Conservation (phyloP, 2,888 invertebrate genomes). For the Teleiodes luculella region DNA sequence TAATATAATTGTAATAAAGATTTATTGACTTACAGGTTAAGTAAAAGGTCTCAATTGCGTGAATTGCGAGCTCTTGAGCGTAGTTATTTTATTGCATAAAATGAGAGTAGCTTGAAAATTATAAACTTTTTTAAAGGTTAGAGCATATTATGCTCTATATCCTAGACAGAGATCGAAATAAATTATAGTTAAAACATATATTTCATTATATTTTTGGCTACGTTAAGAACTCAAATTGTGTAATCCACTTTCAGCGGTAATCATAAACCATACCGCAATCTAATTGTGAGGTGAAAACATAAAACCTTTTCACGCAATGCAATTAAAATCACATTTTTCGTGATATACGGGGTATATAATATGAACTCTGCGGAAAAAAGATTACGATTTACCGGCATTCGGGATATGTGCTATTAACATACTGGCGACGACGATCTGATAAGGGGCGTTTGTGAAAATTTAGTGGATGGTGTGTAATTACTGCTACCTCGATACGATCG, state of each 20-base stretch:
- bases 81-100: no score
- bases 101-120: no score
- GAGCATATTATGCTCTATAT: no score
- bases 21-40: no score
- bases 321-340: conserved; percentile 32
- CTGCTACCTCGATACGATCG: conserved; percentile 54
- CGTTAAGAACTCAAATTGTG: no score
- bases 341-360: conserved; percentile 25
- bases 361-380: conserved; percentile 35
- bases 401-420: conserved; percentile 68
- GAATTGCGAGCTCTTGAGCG: no score
- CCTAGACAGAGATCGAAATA: no score
- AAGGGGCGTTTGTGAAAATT: conserved; percentile 67
- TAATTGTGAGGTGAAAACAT: conserved; percentile 35
- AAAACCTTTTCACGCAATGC: conserved; percentile 38
- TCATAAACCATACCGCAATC: conserved; percentile 23
- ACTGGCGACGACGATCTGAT: conserved; percentile 61
- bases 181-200: no score
- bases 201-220: no score
- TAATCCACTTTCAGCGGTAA: background rate
- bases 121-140: no score
- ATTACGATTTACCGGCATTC: conserved; percentile 53
- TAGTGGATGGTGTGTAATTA: conserved; percentile 68
- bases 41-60: no score
- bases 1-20: no score